Base-by-base conservation (phyloP, 2,888 invertebrate genomes). In the Pinctada fucata region DNA sequence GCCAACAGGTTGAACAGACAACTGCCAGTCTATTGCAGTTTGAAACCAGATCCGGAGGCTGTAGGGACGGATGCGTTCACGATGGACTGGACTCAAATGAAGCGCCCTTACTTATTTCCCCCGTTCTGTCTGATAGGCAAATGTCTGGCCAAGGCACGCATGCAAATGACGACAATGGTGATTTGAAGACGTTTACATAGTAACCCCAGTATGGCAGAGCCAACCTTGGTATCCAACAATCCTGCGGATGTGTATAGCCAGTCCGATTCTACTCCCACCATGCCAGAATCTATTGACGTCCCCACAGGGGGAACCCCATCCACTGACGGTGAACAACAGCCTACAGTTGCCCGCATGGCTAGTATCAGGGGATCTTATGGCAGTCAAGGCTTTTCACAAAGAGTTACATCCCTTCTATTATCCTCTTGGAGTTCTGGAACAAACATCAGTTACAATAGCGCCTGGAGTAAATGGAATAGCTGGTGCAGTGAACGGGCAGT, bases 371-470 rank as follows among this genome's bases (percentile, higher is more conserved):
- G 68, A 72, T 73, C 69, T 52, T 52, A 10, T 52, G 5, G 6
- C 10, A 5, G 10, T 52, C 5, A 52, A 10, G 58, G 58, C 5
- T 52, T 52, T 52, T 52, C 58, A 52, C 6, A 52, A 52, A 52
- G 58, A 10, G 58, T 52, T 52, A 52, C 58, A 52, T 8, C 58
- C 6, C 10, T 52, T 8, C 58, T 52, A 5, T 8, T 10, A 8
- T 52, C 51, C 69, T 76, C 72, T 3, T 70, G 70, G 67, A 67
- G 76, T 67, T 6, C 71, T 47, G 75, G 72, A 3, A 79, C 79
- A 47, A 10, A 51, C 5, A 63, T 45, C 31, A 3, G 52, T 76
- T 76, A 70, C 70, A 52, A 76, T 70, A 63, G 67, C n/a, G 63
- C 76, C 50, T 50, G n/a, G n/a, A n/a, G n/a, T n/a, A n/a, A n/a